These are phyloP conservation scores for Toxotes lorentzi DNA, from an alignment of 2,797 vertebrate species.

Conservation along the genomic window DNA sequence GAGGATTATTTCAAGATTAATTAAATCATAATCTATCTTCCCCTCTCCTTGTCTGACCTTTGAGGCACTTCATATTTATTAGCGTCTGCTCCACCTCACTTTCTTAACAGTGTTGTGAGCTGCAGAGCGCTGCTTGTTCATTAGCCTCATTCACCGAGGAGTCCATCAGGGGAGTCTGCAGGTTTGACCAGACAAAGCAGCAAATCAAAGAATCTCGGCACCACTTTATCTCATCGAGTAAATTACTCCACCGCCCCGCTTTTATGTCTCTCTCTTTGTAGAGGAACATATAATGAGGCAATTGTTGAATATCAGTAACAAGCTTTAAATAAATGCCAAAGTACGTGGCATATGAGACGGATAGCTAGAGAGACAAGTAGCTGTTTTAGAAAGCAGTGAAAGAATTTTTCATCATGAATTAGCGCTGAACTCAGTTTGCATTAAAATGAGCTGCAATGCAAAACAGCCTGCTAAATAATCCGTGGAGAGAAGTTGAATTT, in stretches of 20 bases:
- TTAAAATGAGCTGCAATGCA: constrained; percentile 1
- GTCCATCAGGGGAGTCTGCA: constrained; percentile 33
- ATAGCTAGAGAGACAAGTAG: constrained; percentile 16
- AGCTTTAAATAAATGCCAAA: constrained; percentile 40
- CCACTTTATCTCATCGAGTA: constrained; percentile 51
- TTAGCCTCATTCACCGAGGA: constrained; percentile 50
- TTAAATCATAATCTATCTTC: constrained; percentile 45
- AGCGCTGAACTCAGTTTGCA: background rate
- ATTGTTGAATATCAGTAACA: constrained; percentile 49
- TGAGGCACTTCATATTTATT: constrained; percentile 55
- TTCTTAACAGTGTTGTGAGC: constrained; percentile 47
- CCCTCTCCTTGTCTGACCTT: constrained; percentile 45
- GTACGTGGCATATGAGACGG: constrained; percentile 5
- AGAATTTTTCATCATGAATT: background rate
- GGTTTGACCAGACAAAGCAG: constrained; percentile 53
- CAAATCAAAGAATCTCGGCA: constrained; percentile 64
- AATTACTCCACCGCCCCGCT: constrained; percentile 44
- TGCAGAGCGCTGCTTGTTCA: constrained; percentile 40
- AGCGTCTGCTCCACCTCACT: constrained; percentile 10
- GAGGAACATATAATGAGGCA: constrained; percentile 57
- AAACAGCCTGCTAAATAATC: background rate
- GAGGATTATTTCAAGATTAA: constrained; percentile 31
- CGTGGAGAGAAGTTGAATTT: background rate
- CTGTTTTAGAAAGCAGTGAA: constrained; percentile 11
- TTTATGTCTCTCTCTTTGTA: constrained; percentile 56